Conservation (phyloP, 1,140 invertebrate genomes). For the Phymorhynchus buccinoides region DNA sequence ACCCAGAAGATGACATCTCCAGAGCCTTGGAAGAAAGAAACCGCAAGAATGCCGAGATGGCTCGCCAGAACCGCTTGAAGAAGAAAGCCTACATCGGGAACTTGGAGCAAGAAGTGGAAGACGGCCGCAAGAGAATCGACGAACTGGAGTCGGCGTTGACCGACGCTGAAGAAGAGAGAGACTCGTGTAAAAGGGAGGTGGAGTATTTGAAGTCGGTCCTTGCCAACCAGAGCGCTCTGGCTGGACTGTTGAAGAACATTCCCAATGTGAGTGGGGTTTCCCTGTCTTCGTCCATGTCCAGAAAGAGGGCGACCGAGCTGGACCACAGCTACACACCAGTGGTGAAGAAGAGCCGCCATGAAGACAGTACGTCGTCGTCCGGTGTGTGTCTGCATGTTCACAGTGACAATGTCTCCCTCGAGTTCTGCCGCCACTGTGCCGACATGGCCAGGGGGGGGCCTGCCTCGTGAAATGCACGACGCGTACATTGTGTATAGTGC, state of each 20-base stretch:
- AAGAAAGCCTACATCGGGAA: constrained; percentile 66
- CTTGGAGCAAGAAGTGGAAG: constrained; percentile 61
- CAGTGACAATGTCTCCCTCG: constrained; percentile 61
- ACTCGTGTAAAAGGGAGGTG: constrained; percentile 59
- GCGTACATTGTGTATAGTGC: not conserved
- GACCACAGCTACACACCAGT: constrained; percentile 58
- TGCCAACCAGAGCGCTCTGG: constrained; percentile 66
- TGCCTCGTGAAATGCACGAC: not conserved
- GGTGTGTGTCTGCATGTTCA: constrained; percentile 71
- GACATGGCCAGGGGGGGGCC: constrained; percentile 17
- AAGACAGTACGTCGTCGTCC: constrained; percentile 35
- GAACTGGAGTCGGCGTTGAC: constrained; percentile 47
- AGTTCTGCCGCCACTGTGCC: constrained; percentile 64
- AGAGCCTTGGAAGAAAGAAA: constrained; percentile 63
- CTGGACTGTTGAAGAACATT: constrained; percentile 66
- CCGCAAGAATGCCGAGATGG: constrained; percentile 67
- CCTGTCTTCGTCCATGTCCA: constrained; percentile 53
- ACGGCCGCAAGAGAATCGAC: constrained; percentile 55
- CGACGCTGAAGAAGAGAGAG: constrained; percentile 48
- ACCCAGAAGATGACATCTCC: constrained; percentile 46
- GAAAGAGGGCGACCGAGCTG: constrained; percentile 52
- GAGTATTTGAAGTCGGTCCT: constrained; percentile 66
- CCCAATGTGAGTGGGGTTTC: constrained; percentile 59
- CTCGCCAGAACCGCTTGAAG: constrained; percentile 68
- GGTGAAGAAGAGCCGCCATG: constrained; percentile 18